Conservation (phyloP, 2,113 vertebrate species). For the Semnopithecus entellus region DNA sequence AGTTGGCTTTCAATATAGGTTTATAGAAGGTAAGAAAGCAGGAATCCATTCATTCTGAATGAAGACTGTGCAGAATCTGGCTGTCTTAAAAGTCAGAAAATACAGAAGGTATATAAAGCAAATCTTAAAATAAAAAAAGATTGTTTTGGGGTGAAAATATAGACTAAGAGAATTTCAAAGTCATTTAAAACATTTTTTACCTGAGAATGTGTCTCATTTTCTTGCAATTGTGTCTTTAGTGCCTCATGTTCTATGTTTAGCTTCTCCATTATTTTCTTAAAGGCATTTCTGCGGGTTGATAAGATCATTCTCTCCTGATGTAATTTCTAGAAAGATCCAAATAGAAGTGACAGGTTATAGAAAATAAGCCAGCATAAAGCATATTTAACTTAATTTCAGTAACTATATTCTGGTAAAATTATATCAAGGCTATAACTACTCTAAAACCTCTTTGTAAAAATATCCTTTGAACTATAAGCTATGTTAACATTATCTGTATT, state of each 20-base stretch:
- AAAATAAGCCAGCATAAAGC: constrained; percentile 13
- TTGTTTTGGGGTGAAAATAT: background rate
- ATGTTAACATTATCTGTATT: background rate
- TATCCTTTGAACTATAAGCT: constrained; percentile 27
- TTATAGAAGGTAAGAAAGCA: background rate
- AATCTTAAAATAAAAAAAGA: background rate
- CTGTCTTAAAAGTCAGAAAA: background rate
- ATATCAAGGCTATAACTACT: constrained; percentile 13
- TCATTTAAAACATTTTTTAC: constrained; percentile 75
- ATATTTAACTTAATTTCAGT: constrained; percentile 28
- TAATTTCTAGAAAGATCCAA: constrained; percentile 87
- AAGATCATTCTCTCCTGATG: constrained; percentile 89
- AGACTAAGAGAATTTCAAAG: background rate
- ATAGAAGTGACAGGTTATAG: constrained; percentile 31
- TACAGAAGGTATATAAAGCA: background rate
- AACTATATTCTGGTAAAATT: constrained; percentile 28
- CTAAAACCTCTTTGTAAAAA: constrained; percentile 45
- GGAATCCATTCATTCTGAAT: background rate
- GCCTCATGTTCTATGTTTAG: constrained; percentile 86
- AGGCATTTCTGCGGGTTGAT: constrained; percentile 83
- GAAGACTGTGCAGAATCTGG: background rate
- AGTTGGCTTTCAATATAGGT: background rate
- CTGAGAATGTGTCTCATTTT: constrained; percentile 96
- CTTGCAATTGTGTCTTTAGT: constrained; percentile 90
- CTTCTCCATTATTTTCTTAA: constrained; percentile 88